Conservation (phyloP, 2,888 invertebrate genomes). For the Leucophenga maculata region DNA sequence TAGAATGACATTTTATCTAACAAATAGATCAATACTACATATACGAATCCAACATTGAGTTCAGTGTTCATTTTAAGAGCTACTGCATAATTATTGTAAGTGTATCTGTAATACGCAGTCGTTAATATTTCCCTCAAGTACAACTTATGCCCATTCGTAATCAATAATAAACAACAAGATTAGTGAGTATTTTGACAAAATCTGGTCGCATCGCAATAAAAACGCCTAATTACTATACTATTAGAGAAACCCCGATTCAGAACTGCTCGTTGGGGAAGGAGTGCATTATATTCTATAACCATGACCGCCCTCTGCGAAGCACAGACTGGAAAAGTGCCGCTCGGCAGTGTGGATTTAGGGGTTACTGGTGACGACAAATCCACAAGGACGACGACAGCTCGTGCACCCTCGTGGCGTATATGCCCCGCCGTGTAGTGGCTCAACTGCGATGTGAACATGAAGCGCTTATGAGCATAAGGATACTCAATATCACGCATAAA, state of each 20-base stretch:
- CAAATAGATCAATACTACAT: not conserved
- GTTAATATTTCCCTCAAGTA: not conserved
- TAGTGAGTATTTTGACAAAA: slow-evolving; percentile 43
- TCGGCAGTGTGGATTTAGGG: not conserved
- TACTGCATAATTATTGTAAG: too few relatives aligned
- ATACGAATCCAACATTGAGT: not conserved
- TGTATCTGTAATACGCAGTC: too few relatives aligned
- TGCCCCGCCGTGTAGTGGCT: not conserved
- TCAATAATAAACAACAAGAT: slow-evolving; percentile 14
- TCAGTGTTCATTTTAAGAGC: not conserved
- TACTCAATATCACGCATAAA: slow-evolving; percentile 25
- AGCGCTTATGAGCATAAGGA: slow-evolving; percentile 7
- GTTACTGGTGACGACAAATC: slow-evolving; percentile 4
- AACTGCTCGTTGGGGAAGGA: not conserved
- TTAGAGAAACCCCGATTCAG: slow-evolving; percentile 42
- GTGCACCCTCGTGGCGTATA: not conserved
- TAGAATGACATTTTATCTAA: too few relatives aligned
- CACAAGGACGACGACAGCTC: not conserved
- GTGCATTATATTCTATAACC: not conserved
- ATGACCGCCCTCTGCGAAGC: slow-evolving; percentile 11
- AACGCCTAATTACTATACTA: slow-evolving; percentile 52
- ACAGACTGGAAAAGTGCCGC: not conserved
- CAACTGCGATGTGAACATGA: slow-evolving; percentile 14
- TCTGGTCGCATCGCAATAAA: slow-evolving; percentile 41
- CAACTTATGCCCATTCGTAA: not conserved